Base-by-base conservation (phyloP, 2,113 vertebrate genomes). In the Shinisaurus crocodilurus region DNA sequence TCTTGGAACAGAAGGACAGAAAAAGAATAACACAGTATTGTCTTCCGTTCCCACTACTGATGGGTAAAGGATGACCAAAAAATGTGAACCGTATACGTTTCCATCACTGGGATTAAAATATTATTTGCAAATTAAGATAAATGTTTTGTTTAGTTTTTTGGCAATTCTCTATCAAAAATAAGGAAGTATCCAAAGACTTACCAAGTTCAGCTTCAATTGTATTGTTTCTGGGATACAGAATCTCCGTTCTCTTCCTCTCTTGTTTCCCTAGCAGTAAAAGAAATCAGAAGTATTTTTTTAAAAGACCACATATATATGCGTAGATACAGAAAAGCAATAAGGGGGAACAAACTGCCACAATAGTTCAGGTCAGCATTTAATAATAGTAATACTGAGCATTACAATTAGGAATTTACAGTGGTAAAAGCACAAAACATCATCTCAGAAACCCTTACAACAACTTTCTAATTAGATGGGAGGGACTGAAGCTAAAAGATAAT, bases 211-310 rank as follows among this genome's bases (percentile, higher is more conserved):
- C 96, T 94, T 96, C 97, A 84, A 98, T 67, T 0, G 93, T 94
- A 27, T 97, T 94, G 45, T 97, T 96, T 50, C 82, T 69, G 0
- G 98, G 98, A 75, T 96, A 95, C 23, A 88, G 10, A 23, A 99
- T 93, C 89, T 96, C 57, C 43, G 98, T 97, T 25, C 0, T 80
- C 0, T 89, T 91, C 40, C 25, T 81, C 3, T 3, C 6, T 82
- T 27, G 9, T 45, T 12, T 37, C 25, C 1, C 87, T 91, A 79
- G n/a, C 2, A 88, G 34, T n/a, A 54, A 72, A 79, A 85, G 13
- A 60, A 70, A 45, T 0, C 25, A 34, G 43, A 67, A 5, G 23
- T 84, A 32, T 84, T 65, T 74, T 74, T 57, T 20, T 12, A 74
- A 45, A 65, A 67, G 9, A 81, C 5, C 74, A 63, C 5, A 29